A percentile compares a stretch with the other conserved stretches of the same genome.
Conservation (phyloP, 2,888 invertebrate genomes). For the Philhelius pedissequus region DNA sequence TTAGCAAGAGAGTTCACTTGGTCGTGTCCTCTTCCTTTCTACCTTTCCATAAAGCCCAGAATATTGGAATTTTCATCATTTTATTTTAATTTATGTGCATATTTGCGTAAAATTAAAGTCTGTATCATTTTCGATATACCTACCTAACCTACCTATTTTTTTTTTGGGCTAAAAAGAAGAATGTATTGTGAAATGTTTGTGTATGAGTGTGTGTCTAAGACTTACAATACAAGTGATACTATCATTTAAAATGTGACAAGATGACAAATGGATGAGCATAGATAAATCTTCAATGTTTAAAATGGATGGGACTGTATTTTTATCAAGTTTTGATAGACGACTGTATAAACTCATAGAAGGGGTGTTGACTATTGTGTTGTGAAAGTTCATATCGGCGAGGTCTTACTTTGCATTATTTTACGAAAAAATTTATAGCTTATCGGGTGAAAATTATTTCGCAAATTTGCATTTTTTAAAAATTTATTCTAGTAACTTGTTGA, state of each 20-base stretch:
- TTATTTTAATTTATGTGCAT: conserved; percentile 22
- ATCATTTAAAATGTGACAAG: background rate
- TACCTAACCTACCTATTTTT: background rate
- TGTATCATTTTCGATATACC: background rate
- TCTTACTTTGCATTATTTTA: too few relatives aligned
- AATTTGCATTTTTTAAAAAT: too few relatives aligned
- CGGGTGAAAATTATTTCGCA: too few relatives aligned
- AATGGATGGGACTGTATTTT: too few relatives aligned
- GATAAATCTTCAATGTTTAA: background rate
- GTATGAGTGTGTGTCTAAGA: background rate
- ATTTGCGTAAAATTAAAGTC: conserved; percentile 6
- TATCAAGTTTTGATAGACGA: too few relatives aligned
- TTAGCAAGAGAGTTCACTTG: background rate
- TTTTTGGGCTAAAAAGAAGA: background rate
- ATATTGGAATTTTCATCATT: conserved; percentile 8
- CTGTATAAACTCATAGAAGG: too few relatives aligned
- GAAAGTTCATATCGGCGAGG: too few relatives aligned
- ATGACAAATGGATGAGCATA: background rate
- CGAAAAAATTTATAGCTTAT: too few relatives aligned
- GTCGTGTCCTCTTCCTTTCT: background rate
- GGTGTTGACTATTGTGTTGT: too few relatives aligned
- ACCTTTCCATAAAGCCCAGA: background rate
- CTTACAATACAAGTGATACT: background rate
- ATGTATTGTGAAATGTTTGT: background rate
- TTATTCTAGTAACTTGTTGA: too few relatives aligned